Evolutionary conservation across 2,888 invertebrate species (phyloP), one percentile per base, ranked within the genome.

Genomic region (Lepidocyrtinus sp.): DNA sequence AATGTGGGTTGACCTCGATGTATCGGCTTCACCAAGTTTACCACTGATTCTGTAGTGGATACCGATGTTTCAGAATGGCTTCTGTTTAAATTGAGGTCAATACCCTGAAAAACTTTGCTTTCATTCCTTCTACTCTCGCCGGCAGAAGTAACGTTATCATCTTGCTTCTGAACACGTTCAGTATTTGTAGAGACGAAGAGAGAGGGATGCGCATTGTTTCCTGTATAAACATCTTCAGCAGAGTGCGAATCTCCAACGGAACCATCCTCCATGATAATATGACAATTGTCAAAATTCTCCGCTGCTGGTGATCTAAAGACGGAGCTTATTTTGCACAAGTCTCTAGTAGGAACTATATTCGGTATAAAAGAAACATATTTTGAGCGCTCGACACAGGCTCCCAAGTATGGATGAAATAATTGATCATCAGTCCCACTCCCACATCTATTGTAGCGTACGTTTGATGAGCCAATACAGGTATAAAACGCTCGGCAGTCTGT

Each of bases 271-370:
- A 25, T 46, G n/a, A 17, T 19, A n/a, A 76, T 70, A 26, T 36
- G 50, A 21, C 76, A 76, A n/a, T 64, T 70, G 7, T 64, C 71
- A 64, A 76, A 76, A 27, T 76, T 63, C n/a, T 76, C 76, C 26
- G 69, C 26, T 1, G 59, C 70, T n/a, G 76, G 70, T 24, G 76
- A 9, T 59, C 70, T 70, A 17, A 76, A 76, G 1, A 76, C 63
- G 1, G 76, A 15, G 9, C 25, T 70, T 5, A 76, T 59, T 65
- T 71, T 76, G 45, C 76, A 76, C 1, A 76, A 2, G 45, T 76
- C 76, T 27, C 70, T 76, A 5, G 76, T 76, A 63, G 27, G 63
- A 12, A 76, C 27, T 17, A 76, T 70, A 27, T 70, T 63, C n/a
- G 76, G 76, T 50, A 71, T 64, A 24, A 70, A 64, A 15, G 50